Conservation (phyloP, 2,797 vertebrate genomes). For the Falco columbarius region DNA sequence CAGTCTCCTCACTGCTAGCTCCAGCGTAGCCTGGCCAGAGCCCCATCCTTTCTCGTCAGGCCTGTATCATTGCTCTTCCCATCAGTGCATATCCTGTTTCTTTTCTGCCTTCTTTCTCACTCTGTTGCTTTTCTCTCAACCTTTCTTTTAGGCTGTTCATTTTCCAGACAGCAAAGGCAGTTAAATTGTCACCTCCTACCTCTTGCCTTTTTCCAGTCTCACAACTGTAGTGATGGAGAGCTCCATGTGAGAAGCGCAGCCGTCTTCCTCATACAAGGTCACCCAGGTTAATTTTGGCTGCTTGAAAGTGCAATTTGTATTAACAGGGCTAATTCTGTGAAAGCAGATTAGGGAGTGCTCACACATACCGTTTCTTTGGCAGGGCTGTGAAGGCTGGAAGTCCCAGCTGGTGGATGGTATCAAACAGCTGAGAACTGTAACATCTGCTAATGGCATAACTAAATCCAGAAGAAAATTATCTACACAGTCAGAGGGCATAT, state of each 20-base stretch:
- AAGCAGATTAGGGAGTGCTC: not conserved
- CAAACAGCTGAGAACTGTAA: not conserved
- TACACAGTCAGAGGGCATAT: not conserved
- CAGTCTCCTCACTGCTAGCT: not conserved
- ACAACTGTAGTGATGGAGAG: not conserved
- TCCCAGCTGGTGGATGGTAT: not conserved
- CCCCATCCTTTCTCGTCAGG: not conserved
- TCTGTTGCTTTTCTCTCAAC: not conserved
- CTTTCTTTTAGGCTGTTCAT: not conserved
- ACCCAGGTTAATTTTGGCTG: not conserved
- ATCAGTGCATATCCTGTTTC: not conserved
- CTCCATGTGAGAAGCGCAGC: not conserved
- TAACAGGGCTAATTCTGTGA: not conserved
- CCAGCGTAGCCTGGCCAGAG: not conserved
- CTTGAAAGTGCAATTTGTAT: not conserved
- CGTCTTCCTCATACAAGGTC: not conserved
- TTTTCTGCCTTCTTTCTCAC: not conserved
- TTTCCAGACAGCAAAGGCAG: slow-evolving; percentile 26
- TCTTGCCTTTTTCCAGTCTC: not conserved
- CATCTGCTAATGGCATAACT: not conserved
- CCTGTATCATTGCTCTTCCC: not conserved
- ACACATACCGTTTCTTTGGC: not conserved
- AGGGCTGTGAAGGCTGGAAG: not conserved
- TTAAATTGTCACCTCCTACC: not conserved
- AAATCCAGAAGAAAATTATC: not conserved